Evolutionary conservation across 2,113 vertebrate genomes (phyloP), one percentile per base, ranked within the genome.

Genomic region (Tympanuchus pallidicinctus): DNA sequence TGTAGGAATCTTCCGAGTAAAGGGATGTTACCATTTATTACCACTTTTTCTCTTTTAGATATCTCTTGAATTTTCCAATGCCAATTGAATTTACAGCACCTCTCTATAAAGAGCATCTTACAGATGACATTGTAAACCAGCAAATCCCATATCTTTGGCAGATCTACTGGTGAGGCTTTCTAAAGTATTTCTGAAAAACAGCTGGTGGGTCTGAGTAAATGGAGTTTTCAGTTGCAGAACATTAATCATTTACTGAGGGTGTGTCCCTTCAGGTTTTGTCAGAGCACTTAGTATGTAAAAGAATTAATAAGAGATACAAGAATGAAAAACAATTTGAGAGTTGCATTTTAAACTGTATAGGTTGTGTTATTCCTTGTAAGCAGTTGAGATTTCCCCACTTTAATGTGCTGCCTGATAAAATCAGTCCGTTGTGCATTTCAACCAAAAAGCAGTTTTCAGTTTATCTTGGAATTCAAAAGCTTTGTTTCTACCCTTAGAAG

Each of bases 71-170:
- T 88, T 97, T 99, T 84, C 98, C 98, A 69, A 97, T 97, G 65
- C 97, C 98, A 40, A 97, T 98, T 92, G 97, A 99, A 57, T 98
- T 98, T 90, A 95, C 88, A 83, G 96, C 98, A 10, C 97, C 97
- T 27, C 86, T 97, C 81, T 96, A 98, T 93, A 99, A 97, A 94
- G 98, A 97, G 65, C 95, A 98, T 64, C 97, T 98, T 74, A 97
- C 98, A 88, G 97, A 98, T 84, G 98, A 98, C 69, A 89, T 98
- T 82, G 97, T 98, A 61, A 95, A 92, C 66, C 97, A 97, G 86
- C 99, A 99, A 97, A 98, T 97, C 77, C 98, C 99, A 0, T 98
- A 98, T 96, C 97, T 99, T 32, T 99, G 99, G 97, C 98, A 99
- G 63, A 96, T 99, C 24, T 98, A 99, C 97, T 99, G 99, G 99